Base-by-base conservation (phyloP, 2,797 vertebrate genomes). In the Acanthopagrus latus region DNA sequence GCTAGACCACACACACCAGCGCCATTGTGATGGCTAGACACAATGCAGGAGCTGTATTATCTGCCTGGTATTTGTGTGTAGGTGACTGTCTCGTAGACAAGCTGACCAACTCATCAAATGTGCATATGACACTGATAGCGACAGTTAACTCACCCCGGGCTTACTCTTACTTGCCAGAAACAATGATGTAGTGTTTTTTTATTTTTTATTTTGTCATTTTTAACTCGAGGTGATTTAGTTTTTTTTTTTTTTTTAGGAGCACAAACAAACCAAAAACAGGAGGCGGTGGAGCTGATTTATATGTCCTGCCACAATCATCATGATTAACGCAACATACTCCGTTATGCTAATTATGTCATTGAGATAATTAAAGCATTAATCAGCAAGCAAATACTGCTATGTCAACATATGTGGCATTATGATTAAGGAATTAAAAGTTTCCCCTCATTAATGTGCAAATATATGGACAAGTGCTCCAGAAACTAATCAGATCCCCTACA, bases 1-100 rank as follows among this genome's bases (percentile, higher is more conserved):
- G 71, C 83, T 59, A 75, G 84, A 88, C 88, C 81, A 76, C 90
- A 88, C 83, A 84, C 90, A 89, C 84, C 83, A 69, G 52, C 4
- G 38, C 83, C 87, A 91, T 91, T 93, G 92, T 92, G 83, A 82
- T 20, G 71, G 81, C 67, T 17, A 85, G 84, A 92, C 89, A 94
- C 89, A 92, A 92, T 80, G 78, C 76, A 64, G 80, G 74, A 85
- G 82, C 82, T 87, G 78, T 88, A 82, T 90, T 92, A 91, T 90
- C 78, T 46, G 78, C 64, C 68, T 83, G 86, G 82, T 71, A 82
- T 87, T 76, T 78, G 81, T 90, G 83, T 88, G 89, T 86, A 86
- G 89, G 84, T 85, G 86, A 90, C 55, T 81, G 62, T 80, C 79
- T 87, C 78, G 12, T 48, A 83, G 84, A 84, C 66, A 14, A 72